Percentiles rank a stretch among this genome's conserved stretches.
Conservation (phyloP, 2,797 vertebrate genomes). For the Betta splendens region DNA sequence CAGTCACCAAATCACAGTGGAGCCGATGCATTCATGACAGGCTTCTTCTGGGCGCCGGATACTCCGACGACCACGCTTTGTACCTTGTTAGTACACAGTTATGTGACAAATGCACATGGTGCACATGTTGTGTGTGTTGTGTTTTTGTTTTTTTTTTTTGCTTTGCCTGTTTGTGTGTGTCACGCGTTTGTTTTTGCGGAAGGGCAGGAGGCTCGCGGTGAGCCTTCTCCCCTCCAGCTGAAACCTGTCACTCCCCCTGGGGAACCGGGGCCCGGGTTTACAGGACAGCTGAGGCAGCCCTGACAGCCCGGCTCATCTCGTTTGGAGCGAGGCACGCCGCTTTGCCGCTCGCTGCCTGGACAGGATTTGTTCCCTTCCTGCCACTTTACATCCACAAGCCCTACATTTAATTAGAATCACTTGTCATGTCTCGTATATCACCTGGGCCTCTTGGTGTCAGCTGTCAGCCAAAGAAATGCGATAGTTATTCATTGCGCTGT, state of each 20-base stretch:
- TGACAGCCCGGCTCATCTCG: slow-evolving; percentile 81
- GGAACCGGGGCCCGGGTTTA: slow-evolving; percentile 73
- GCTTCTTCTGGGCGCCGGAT: slow-evolving; percentile 57
- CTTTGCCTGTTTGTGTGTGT: slow-evolving; percentile 67
- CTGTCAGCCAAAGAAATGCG: slow-evolving; percentile 87
- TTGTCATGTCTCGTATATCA: slow-evolving; percentile 89
- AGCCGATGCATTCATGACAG: slow-evolving; percentile 63
- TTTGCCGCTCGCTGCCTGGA: slow-evolving; percentile 73
- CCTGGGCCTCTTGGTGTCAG: slow-evolving; percentile 84
- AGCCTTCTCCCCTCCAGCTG: slow-evolving; percentile 81
- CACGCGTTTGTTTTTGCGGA: slow-evolving; percentile 79
- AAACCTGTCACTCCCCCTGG: slow-evolving; percentile 80
- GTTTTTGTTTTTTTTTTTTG: slow-evolving; percentile 80
- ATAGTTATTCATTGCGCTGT: slow-evolving; percentile 86
- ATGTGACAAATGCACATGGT: slow-evolving; percentile 73
- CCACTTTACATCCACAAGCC: slow-evolving; percentile 85
- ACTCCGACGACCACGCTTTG: slow-evolving; percentile 56
- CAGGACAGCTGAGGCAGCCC: slow-evolving; percentile 79
- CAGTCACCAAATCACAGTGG: slow-evolving; percentile 48
- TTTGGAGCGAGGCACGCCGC: slow-evolving; percentile 74
- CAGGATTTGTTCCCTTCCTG: slow-evolving; percentile 85
- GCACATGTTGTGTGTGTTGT: slow-evolving; percentile 67
- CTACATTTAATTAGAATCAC: slow-evolving; percentile 88
- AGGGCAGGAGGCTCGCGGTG: slow-evolving; percentile 69
- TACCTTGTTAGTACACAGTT: slow-evolving; percentile 68